Evolutionary conservation across 2,797 vertebrate genomes (phyloP).

Genomic region (Carduelis carduelis): DNA sequence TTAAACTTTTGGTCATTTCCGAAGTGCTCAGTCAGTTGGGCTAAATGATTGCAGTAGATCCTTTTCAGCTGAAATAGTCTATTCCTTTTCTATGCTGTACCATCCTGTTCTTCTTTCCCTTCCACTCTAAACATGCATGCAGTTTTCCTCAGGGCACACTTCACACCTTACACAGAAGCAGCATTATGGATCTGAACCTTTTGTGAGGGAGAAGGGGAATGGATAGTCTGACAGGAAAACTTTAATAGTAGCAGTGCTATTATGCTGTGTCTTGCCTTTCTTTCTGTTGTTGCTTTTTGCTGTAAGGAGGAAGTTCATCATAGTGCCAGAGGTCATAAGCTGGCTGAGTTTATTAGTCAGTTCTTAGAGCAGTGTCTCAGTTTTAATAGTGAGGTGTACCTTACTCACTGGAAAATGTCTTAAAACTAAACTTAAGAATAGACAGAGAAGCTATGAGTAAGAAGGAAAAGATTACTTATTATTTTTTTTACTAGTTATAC

Average conservation of each 20-base stretch:
- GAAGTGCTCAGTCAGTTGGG: not conserved
- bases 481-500: not conserved
- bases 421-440: not conserved
- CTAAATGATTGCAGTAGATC: not conserved
- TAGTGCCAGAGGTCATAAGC: not conserved
- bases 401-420: not conserved
- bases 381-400: not conserved
- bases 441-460: not conserved
- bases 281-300: not conserved
- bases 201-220: not conserved
- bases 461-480: not conserved
- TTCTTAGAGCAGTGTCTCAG: not conserved
- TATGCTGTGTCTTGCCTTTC: not conserved
- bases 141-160: not conserved
- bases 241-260: not conserved
- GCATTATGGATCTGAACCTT: not conserved
- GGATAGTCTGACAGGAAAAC: not conserved
- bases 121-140: not conserved
- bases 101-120: not conserved
- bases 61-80: not conserved
- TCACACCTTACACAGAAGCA: not conserved
- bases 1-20: not conserved
- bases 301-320: not conserved
- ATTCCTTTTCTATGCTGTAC: not conserved
- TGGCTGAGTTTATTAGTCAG: not conserved